Base-by-base conservation (phyloP, 1,140 invertebrate species). In the Tetranychus urticae region DNA sequence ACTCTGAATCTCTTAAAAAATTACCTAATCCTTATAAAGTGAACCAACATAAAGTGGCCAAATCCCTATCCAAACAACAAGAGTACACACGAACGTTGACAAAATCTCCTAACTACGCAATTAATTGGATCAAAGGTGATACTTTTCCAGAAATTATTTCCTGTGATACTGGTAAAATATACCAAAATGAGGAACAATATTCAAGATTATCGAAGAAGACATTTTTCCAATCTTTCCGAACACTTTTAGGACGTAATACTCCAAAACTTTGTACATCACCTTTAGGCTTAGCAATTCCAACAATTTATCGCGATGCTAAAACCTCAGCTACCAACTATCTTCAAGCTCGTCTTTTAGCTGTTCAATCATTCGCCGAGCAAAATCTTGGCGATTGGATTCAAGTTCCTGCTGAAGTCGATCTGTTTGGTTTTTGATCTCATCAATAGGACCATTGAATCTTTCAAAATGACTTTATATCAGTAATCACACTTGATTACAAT, bases 341-440 rank as follows among this genome's bases (percentile, higher is more conserved):
- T 58, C 42, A 56, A 35, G 71, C 72, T 1, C 74, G 74, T 63
- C 58, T 65, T 36, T 60, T 64, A 6, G 67, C 74, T 66, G 56
- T 69, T n/a, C 62, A 65, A 48, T 68, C 70, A 60, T 71, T 75
- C 56, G 65, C 67, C 55, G 64, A 68, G 48, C 69, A 69, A 52
- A 67, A 67, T 7, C 71, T 67, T 65, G 70, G 74, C 8, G 63
- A 61, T 5, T 75, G 74, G 74, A 69, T 75, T 13, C 66, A 68
- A 55, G 75, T 75, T 66, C 74, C 74, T 45, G 61, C 68, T n/a
- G 74, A 75, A 65, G 72, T 75, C 63, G 70, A 74, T 60, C 56
- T 64, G 13, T 66, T 66, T 61, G 61, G 63, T 4, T 31, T 59
- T 13, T 36, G 23, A 54, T 36, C 46, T 10, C 46, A 47, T 47